Percentiles rank a stretch among this genome's conserved stretches.
Evolutionary conservation across 2,888 invertebrate genomes (phyloP).

Genomic region (Fissipunctia ypsillon): DNA sequence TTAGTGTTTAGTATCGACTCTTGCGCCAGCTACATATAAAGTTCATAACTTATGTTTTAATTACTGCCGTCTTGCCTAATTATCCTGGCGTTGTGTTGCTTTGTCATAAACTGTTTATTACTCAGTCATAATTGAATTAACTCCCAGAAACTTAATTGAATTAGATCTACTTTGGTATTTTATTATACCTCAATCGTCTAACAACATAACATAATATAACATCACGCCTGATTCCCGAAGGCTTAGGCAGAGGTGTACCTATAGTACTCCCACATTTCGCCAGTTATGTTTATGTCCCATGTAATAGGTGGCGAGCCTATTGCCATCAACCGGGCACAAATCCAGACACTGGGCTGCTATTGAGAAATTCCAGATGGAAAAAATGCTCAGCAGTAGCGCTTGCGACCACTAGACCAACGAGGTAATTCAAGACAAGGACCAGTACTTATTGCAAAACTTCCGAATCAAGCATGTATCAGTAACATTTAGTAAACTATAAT

Average conservation of each 20-base stretch:
- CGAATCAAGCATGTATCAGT: constrained; percentile 26
- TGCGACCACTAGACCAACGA: background rate
- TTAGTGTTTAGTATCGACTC: background rate
- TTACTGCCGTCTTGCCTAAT: background rate
- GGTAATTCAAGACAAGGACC: background rate
- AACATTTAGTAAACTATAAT: constrained; percentile 37
- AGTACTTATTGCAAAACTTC: background rate
- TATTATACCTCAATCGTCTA: constrained; percentile 7
- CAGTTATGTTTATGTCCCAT: background rate
- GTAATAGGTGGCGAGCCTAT: background rate
- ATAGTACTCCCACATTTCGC: background rate
- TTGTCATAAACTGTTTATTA: constrained; percentile 30
- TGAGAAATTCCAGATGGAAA: background rate
- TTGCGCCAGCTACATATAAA: background rate
- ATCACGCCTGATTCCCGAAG: background rate
- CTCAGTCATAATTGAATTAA: constrained; percentile 13
- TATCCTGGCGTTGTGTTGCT: constrained; percentile 2
- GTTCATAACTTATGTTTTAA: background rate
- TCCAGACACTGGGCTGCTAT: background rate
- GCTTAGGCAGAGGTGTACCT: background rate
- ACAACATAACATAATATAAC: background rate
- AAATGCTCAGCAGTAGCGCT: too few relatives aligned
- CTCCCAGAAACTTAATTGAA: background rate
- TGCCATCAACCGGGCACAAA: background rate
- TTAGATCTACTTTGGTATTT: constrained; percentile 8